A percentile compares a stretch with the other conserved stretches of the same genome.
phyloP scores from a whole-genome alignment of 2,888 invertebrate genomes.

The Pseudococcus longispinus region DNA sequence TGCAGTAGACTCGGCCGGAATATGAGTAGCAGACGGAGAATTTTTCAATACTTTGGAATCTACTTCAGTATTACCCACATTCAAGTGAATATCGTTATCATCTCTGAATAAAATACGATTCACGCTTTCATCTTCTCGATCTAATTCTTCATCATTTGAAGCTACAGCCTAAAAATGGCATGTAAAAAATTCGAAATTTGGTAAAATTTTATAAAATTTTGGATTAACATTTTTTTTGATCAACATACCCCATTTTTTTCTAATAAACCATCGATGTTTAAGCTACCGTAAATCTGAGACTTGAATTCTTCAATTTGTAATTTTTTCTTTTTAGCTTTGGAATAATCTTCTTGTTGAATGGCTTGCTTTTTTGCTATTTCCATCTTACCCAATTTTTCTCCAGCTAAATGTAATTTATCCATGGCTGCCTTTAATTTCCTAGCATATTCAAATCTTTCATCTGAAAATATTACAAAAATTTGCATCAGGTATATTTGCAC shows the following conservation, averaged over 20 bases:
- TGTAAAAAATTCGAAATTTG: neutral
- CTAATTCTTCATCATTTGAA: conserved; percentile 44
- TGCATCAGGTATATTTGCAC: neutral
- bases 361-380: conserved; percentile 91
- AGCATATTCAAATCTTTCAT: conserved; percentile 92
- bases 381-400: conserved; percentile 88
- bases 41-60: conserved; percentile 41
- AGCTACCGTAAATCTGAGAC: conserved; percentile 75
- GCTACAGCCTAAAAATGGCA: conserved; percentile 25
- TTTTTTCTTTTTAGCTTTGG: conserved; percentile 86
- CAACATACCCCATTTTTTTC: conserved; percentile 75
- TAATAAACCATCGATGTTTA: conserved; percentile 78
- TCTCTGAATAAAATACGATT: conserved; percentile 33
- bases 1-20: neutral
- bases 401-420: conserved; percentile 81
- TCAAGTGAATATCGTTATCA: neutral
- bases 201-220: neutral
- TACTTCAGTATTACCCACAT: conserved; percentile 11
- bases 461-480: conserved; percentile 64
- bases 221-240: neutral
- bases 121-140: neutral
- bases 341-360: conserved; percentile 90
- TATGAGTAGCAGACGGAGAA: conserved; percentile 1
- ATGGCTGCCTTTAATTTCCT: conserved; percentile 88
- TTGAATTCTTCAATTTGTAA: conserved; percentile 87